Conservation (phyloP, 2,797 vertebrate species). For the Chloroceryle inda region DNA sequence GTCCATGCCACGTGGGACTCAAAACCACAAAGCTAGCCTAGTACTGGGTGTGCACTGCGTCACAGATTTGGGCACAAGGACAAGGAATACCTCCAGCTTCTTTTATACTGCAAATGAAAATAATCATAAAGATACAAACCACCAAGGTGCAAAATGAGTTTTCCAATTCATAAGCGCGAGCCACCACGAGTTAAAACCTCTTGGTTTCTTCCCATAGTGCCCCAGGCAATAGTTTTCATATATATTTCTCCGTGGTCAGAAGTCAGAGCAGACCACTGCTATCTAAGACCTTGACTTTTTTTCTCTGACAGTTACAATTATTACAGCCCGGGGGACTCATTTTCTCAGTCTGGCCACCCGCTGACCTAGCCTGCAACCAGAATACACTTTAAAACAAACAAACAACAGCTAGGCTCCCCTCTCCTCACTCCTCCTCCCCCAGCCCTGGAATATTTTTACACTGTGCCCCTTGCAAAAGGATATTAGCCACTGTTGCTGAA, state of each 20-base stretch:
- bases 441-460: conserved; percentile 62
- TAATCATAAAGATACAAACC: conserved; percentile 34
- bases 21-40: neutral
- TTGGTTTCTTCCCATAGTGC: conserved; percentile 57
- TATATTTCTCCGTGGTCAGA: conserved; percentile 79
- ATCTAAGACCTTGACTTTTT: conserved; percentile 80
- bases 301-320: conserved; percentile 82
- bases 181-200: conserved; percentile 67
- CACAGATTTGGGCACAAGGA: neutral
- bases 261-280: conserved; percentile 76
- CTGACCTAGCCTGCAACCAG: conserved; percentile 76
- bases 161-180: conserved; percentile 42
- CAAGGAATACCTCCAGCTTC: neutral
- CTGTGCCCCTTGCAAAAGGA: conserved; percentile 56
- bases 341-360: conserved; percentile 75
- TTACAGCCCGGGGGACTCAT: conserved; percentile 81
- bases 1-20: neutral
- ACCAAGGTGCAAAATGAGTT: conserved; percentile 61
- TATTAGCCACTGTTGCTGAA: conserved; percentile 72
- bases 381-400: conserved; percentile 75
- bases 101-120: conserved; percentile 32
- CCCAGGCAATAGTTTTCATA: conserved; percentile 68
- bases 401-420: conserved; percentile 66
- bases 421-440: conserved; percentile 21
- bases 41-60: neutral